Evolutionary conservation across 37 sponge, comb jelly and placozoan genomes (phyloP).

Genomic region (Beroe forskalii): DNA sequence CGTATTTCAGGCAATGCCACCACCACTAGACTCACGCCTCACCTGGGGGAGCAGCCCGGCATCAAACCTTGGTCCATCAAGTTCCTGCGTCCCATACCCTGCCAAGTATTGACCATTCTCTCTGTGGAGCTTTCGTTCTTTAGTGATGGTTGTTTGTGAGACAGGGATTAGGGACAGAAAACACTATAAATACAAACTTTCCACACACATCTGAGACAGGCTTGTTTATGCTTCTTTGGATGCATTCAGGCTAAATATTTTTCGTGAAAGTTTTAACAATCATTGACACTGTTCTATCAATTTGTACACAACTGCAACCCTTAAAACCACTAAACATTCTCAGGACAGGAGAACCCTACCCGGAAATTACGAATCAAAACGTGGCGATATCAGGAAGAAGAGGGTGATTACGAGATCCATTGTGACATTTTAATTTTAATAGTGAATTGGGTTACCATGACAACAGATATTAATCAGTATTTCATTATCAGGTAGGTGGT

Average conservation of each 20-base stretch:
- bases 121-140: constrained; percentile 41
- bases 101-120: constrained; percentile 4
- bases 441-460: not conserved
- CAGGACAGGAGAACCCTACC: not conserved
- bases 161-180: no score
- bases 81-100: constrained; percentile 18
- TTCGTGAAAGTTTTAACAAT: no score
- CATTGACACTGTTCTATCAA: no score
- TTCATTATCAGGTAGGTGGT: constrained; percentile 41
- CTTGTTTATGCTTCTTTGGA: no score
- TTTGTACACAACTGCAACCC: no score
- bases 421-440: no score
- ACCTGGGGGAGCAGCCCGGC: constrained; percentile 18
- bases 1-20: no score
- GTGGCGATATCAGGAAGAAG: constrained; percentile 5
- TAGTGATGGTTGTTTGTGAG: not conserved
- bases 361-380: constrained; percentile 13
- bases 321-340: no score
- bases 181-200: not conserved
- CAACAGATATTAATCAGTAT: no score
- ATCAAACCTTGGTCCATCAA: constrained; percentile 42
- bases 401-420: constrained; percentile 43
- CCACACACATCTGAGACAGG: not conserved
- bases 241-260: no score
- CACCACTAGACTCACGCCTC: no score